Evolutionary conservation across 1,140 invertebrate species (phyloP).

Genomic region (Plutomurus gul): DNA sequence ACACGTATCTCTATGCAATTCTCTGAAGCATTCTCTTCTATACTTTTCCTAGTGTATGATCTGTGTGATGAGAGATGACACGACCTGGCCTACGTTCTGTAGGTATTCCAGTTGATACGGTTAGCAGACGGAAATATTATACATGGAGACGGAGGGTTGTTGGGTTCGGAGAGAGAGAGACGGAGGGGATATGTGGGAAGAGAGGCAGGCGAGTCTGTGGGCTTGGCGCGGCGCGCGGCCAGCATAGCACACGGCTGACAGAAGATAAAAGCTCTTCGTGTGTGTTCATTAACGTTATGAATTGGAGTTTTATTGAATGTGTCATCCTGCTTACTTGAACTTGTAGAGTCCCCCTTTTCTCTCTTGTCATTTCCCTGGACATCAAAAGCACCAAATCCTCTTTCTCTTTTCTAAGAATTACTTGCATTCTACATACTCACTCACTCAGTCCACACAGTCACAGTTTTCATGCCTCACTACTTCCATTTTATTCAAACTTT

Average conservation of each 20-base stretch:
- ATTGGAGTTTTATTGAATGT: constrained; percentile 45
- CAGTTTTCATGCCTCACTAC: background rate
- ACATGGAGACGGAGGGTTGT: background rate
- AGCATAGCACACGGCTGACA: constrained; percentile 7
- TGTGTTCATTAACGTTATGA: constrained; percentile 41
- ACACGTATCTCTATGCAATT: too few relatives aligned
- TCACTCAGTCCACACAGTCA: background rate
- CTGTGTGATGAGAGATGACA: too few relatives aligned
- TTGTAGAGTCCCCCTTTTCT: background rate
- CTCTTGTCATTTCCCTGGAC: constrained; percentile 18
- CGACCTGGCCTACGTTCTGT: too few relatives aligned
- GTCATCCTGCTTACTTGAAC: constrained; percentile 32
- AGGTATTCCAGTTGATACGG: too few relatives aligned
- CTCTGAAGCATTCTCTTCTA: too few relatives aligned
- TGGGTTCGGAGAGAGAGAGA: background rate
- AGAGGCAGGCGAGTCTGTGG: background rate
- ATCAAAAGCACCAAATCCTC: constrained; percentile 19
- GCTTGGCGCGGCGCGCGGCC: too few relatives aligned
- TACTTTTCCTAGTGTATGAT: too few relatives aligned
- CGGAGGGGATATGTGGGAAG: background rate
- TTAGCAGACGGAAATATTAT: too few relatives aligned
- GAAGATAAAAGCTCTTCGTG: constrained; percentile 41
- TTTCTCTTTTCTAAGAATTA: constrained; percentile 12
- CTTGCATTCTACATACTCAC: background rate
- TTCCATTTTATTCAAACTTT: constrained; percentile 1